Evolutionary conservation across 2,888 invertebrate genomes (phyloP).

Genomic region (Eilema griseolum): DNA sequence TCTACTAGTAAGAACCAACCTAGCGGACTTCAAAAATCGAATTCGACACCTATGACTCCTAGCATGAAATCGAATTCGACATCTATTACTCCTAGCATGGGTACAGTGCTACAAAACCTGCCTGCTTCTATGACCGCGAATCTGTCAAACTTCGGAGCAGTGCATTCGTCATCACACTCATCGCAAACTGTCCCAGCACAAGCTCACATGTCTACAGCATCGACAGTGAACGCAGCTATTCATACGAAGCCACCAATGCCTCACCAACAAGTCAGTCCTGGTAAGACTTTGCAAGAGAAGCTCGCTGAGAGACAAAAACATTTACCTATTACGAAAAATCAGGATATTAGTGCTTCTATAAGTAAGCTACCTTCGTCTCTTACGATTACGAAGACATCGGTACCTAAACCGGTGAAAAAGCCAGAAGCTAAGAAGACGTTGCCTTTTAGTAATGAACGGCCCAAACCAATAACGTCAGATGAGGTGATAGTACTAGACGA

Average conservation of each 20-base stretch:
- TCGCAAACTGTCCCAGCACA: constrained; percentile 62
- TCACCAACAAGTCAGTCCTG: constrained; percentile 84
- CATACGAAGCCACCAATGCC: constrained; percentile 76
- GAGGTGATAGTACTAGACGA: constrained; percentile 83
- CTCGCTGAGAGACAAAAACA: constrained; percentile 89
- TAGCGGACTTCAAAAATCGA: constrained; percentile 25
- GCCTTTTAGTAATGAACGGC: constrained; percentile 63
- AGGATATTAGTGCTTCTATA: constrained; percentile 75
- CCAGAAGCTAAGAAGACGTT: constrained; percentile 71
- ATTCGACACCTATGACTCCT: constrained; percentile 63
- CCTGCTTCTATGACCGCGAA: constrained; percentile 76
- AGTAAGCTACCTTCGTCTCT: constrained; percentile 84
- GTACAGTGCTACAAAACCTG: constrained; percentile 72
- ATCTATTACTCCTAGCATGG: constrained; percentile 74
- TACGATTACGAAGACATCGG: constrained; percentile 81
- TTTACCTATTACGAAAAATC: constrained; percentile 63
- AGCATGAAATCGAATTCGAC: constrained; percentile 65
- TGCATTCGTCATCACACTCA: constrained; percentile 41
- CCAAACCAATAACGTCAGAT: constrained; percentile 73
- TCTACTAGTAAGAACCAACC: constrained; percentile 51
- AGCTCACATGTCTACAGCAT: constrained; percentile 71
- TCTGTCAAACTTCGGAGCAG: constrained; percentile 58
- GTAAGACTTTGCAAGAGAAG: constrained; percentile 90
- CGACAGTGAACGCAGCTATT: constrained; percentile 63
- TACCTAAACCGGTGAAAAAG: constrained; percentile 66